phyloP scores from a whole-genome alignment of 1,140 invertebrate species.

The Neodiprion virginianus region DNA sequence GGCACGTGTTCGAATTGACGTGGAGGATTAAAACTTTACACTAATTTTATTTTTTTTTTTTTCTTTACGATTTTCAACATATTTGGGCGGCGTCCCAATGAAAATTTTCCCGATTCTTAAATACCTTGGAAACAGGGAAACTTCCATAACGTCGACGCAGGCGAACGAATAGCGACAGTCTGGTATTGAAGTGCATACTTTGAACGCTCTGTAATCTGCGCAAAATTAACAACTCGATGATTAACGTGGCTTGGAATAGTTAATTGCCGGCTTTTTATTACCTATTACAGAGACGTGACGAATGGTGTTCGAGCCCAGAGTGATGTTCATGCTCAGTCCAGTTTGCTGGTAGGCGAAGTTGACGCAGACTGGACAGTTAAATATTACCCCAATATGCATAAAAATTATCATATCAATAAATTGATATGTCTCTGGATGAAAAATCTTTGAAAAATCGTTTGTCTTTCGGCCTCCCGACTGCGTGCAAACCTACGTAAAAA shows the following conservation, averaged over 20 bases:
- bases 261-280: conserved; percentile 24
- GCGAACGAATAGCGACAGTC: conserved; percentile 46
- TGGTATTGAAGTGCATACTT: conserved; percentile 43
- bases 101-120: no score
- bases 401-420: no score
- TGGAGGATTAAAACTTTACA: no score
- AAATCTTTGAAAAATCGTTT: no score
- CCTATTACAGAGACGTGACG: conserved; percentile 37
- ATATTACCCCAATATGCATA: no score
- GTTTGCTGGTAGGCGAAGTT: conserved; percentile 44
- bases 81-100: no score
- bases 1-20: no score
- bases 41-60: no score
- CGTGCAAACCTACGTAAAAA: no score
- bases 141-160: conserved; percentile 43
- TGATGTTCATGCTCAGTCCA: conserved; percentile 39
- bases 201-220: conserved; percentile 40
- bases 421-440: no score
- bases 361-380: conserved; percentile 43
- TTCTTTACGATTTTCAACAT: no score
- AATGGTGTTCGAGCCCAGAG: conserved; percentile 38
- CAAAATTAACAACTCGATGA: conserved; percentile 12
- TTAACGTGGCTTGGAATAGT: neutral
- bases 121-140: conserved; percentile 41
- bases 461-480: no score